These are phyloP conservation scores for Trichomalopsis sarcophagae DNA, from an alignment of 1,140 invertebrate genomes.

Conservation along the genomic window DNA sequence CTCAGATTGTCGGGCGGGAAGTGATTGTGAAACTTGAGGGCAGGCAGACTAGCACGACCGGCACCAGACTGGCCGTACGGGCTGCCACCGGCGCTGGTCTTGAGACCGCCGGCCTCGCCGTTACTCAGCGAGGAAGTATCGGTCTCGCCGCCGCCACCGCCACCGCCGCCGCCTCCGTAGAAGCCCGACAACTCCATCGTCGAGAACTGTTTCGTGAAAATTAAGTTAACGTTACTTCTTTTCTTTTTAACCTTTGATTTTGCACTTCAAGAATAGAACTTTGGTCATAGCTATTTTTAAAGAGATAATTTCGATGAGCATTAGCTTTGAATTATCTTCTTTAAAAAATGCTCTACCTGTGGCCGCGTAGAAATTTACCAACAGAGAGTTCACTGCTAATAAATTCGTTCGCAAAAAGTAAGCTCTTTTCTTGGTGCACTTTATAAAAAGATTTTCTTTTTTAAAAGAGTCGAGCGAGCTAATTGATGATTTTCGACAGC, in stretches of 20 bases:
- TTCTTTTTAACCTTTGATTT: not conserved
- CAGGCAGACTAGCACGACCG: slow-evolving; percentile 84
- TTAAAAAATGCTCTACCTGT: too few relatives aligned
- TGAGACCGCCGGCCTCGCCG: slow-evolving; percentile 79
- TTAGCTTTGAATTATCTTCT: too few relatives aligned
- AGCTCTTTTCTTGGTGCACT: not conserved
- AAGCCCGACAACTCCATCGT: slow-evolving; percentile 88
- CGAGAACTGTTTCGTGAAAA: slow-evolving; percentile 75
- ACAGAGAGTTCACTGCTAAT: too few relatives aligned
- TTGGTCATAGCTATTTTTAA: not conserved
- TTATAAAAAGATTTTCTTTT: not conserved
- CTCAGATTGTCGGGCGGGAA: slow-evolving; percentile 90
- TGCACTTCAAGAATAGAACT: not conserved
- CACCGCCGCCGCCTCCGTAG: slow-evolving; percentile 84
- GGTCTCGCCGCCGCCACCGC: slow-evolving; percentile 78
- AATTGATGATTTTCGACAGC: not conserved
- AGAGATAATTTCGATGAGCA: too few relatives aligned
- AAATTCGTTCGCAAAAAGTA: too few relatives aligned
- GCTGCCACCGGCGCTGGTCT: slow-evolving; percentile 82
- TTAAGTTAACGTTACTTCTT: not conserved
- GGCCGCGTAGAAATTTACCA: too few relatives aligned
- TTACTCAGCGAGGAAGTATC: slow-evolving; percentile 79
- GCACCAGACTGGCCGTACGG: slow-evolving; percentile 79
- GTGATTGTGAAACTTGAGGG: slow-evolving; percentile 93
- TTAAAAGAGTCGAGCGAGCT: slow-evolving; percentile 1